These are phyloP conservation scores for Tromatobia lineatoria DNA, from an alignment of 2,888 invertebrate species.

Conservation along the genomic window DNA sequence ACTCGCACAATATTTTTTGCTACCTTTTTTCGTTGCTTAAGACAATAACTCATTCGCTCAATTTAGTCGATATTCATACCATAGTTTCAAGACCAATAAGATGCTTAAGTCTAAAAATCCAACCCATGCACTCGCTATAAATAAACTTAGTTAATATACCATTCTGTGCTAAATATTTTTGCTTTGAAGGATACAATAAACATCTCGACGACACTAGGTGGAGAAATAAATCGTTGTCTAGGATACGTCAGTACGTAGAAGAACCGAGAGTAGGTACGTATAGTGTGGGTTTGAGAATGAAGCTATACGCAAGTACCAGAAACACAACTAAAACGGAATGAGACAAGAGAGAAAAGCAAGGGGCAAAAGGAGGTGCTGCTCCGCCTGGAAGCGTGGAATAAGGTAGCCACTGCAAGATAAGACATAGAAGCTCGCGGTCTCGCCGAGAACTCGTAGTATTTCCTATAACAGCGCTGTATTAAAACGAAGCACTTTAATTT, in stretches of 20 bases:
- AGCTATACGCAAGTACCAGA: conserved; percentile 26
- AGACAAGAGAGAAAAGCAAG: conserved; percentile 37
- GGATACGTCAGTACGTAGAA: conserved; percentile 6
- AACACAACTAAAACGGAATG: conserved; percentile 41
- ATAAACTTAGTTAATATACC: conserved; percentile 41
- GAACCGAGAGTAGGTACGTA: conserved; percentile 46
- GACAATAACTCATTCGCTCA: too few species aligned
- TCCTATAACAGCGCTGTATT: conserved; percentile 82
- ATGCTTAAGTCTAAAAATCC: too few species aligned
- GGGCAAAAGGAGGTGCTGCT: conserved; percentile 24
- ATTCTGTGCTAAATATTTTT: conserved; percentile 54
- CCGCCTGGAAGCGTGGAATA: conserved; percentile 37
- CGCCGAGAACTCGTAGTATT: conserved; percentile 76
- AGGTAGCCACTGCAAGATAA: conserved; percentile 57
- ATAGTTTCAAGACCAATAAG: too few species aligned
- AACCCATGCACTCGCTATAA: too few species aligned
- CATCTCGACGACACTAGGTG: conserved; percentile 23
- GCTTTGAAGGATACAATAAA: conserved; percentile 53
- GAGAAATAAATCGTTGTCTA: conserved; percentile 50
- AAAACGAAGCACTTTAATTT: conserved; percentile 84
- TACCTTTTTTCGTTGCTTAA: too few species aligned
- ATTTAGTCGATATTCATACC: too few species aligned
- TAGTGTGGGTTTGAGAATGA: conserved; percentile 49
- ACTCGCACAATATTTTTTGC: too few species aligned
- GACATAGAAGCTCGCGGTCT: conserved; percentile 45